Base-by-base conservation (phyloP, 2,797 vertebrate species). In the Trachurus trachurus region DNA sequence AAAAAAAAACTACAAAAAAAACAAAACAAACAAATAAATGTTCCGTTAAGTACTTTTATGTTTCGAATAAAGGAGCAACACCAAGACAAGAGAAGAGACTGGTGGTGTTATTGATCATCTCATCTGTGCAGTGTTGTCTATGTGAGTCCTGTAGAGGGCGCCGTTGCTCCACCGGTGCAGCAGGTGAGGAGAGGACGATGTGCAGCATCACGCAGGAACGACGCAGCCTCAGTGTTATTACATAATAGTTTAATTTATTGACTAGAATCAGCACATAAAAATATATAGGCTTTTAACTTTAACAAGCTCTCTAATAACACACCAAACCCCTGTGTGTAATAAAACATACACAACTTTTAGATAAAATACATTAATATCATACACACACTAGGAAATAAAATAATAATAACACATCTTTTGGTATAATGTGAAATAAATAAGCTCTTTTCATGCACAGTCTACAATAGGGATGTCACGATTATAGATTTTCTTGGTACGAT, bases 51-150 rank as follows among this genome's bases (percentile, higher is more conserved):
- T 89, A 86, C 82, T 87, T 89, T 86, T 85, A 63, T 86, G 93
- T 91, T 93, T 92, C 65, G 82, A 94, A 93, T 94, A 93, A 94
- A 94, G 87, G 90, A 94, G 92, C 89, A 88, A 90, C 88, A 90
- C 84, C 83, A 89, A 92, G 82, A 80, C 13, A 45, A 65, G 5
- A 64, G 9, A 50, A 22, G 39, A 40, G 2, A 6, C 31, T 34
- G 31, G 31, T 34, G 31, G 39, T 40, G 39, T 40, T 1, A 3
- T 40, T 40, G 9, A 40, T 40, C 10, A 40, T 40, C 9, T 26
- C 26, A 26, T 26, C 26, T 1, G 26, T 26, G 81, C 39, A 45
- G 3, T 80, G 2, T 17, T 5, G 2, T n/a, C 7, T 4, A 17
- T 4, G 16, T 26, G 26, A 9, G n/a, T 15, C 86, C 88, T 69